Base-by-base conservation (phyloP, 1,140 invertebrate species). In the Apocrypta bakeri region DNA sequence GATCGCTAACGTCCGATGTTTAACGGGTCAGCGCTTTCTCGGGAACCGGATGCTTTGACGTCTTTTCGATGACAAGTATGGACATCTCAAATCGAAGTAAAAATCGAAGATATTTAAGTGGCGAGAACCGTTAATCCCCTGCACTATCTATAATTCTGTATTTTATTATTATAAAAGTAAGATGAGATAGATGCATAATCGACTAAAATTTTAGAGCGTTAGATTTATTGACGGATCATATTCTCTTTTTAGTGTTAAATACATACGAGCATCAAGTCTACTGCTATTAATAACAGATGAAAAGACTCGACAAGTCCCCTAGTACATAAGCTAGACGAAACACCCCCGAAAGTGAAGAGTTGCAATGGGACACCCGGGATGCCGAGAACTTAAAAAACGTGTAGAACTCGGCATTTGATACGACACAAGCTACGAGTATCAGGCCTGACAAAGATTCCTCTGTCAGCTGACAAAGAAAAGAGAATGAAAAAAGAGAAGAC, bases 361-460 rank as follows among this genome's bases (percentile, higher is more conserved):
- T 76, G 80, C 75, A 76, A 76, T 25, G 29, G 25, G 80, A 82
- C 29, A 76, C 80, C 42, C 21, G 24, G 31, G n/a, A n/a, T 61
- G 56, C 63, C 40, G 11, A 69, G 71, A 37, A 61, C 56, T 68
- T 24, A 11, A 66, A 7, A 27, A 63, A 66, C 25, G 27, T 6
- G 21, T 27, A 11, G 27, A 66, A 21, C 48, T 56, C 40, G 21
- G 48, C 48, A 31, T 29, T 73, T 33, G 40, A 73, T 25, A 42
- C 33, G 21, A n/a, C 37, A 17, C 7, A 12, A 68, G 29, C 24
- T 66, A 25, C n/a, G 12, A 64, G 8, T 24, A 0, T 73, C 31
- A 11, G n/a, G 8, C 48, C 56, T 56, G 24, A 68, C 64, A 42
- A 29, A 42, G 64, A 68, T 68, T 48, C n/a, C 64, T 42, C 42